These are phyloP conservation scores for Pterobdella sp. DNA, from an alignment of 2,888 invertebrate genomes.

Conservation along the genomic window DNA sequence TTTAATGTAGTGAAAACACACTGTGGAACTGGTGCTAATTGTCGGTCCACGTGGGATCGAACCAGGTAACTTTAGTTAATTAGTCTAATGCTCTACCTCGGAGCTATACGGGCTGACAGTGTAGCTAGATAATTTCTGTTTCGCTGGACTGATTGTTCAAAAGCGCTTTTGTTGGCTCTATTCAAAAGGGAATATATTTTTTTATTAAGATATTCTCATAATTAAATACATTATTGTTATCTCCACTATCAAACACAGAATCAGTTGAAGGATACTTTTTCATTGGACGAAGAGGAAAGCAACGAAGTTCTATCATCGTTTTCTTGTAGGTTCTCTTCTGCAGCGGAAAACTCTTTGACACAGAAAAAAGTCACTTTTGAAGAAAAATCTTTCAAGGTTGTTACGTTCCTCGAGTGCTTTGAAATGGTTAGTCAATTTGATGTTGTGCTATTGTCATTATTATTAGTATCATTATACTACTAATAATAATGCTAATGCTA, in stretches of 20 bases:
- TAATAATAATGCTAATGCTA: background rate
- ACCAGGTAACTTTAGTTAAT: too few relatives aligned
- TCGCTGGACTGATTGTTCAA: conserved; percentile 3
- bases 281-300: conserved; percentile 3
- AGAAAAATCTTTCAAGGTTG: conserved; percentile 10
- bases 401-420: conserved; percentile 13
- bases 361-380: conserved; percentile 23
- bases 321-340: background rate
- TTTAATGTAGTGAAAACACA: too few relatives aligned
- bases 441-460: background rate
- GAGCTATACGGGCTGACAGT: too few relatives aligned
- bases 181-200: background rate
- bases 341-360: conserved; percentile 5
- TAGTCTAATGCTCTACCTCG: too few relatives aligned
- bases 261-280: background rate
- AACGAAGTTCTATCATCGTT: conserved; percentile 4
- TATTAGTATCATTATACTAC: background rate
- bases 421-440: background rate
- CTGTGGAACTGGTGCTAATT: too few relatives aligned
- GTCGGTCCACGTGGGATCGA: too few relatives aligned
- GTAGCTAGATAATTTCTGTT: too few relatives aligned
- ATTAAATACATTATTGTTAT: background rate
- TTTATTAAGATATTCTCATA: background rate
- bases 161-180: background rate
- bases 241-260: too few relatives aligned